Percentiles rank a stretch among this genome's conserved stretches.
These are phyloP conservation scores for Progne subis DNA, from an alignment of 2,113 vertebrate genomes.

Conservation along the genomic window DNA sequence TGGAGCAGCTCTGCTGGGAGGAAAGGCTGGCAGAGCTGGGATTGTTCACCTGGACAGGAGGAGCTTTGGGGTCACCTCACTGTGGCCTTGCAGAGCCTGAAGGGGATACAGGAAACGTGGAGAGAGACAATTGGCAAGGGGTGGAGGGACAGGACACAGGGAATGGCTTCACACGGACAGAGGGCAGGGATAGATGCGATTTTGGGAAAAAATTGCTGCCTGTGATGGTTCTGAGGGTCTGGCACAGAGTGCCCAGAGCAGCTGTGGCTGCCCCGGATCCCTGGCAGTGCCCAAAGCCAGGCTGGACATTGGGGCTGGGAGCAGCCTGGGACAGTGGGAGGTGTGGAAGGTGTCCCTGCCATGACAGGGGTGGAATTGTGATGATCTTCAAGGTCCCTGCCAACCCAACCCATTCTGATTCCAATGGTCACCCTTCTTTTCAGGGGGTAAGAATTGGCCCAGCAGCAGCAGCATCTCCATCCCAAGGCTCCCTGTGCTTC, in stretches of 20 bases:
- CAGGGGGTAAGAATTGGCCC: neutral
- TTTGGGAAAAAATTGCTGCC: accelerated
- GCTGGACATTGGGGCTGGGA: accelerated
- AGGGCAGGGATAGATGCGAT: accelerated
- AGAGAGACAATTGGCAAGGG: accelerated
- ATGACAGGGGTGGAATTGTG: neutral
- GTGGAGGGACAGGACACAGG: accelerated
- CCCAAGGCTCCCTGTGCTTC: neutral
- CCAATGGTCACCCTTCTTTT: neutral
- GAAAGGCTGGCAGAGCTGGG: neutral
- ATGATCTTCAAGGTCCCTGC: neutral
- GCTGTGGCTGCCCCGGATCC: neutral
- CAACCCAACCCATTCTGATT: neutral
- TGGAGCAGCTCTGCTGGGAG: neutral
- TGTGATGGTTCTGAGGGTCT: neutral
- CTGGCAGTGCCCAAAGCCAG: neutral
- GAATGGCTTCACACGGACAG: accelerated
- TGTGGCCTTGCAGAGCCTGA: accelerated
- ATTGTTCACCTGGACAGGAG: neutral
- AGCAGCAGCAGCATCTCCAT: neutral
- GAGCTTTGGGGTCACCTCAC: neutral
- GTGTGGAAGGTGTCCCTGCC: neutral
- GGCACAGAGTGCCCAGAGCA: neutral
- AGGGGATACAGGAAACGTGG: accelerated
- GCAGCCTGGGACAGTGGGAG: neutral